Base-by-base conservation (phyloP, 2,113 vertebrate species). In the Elaphurus davidianus region DNA sequence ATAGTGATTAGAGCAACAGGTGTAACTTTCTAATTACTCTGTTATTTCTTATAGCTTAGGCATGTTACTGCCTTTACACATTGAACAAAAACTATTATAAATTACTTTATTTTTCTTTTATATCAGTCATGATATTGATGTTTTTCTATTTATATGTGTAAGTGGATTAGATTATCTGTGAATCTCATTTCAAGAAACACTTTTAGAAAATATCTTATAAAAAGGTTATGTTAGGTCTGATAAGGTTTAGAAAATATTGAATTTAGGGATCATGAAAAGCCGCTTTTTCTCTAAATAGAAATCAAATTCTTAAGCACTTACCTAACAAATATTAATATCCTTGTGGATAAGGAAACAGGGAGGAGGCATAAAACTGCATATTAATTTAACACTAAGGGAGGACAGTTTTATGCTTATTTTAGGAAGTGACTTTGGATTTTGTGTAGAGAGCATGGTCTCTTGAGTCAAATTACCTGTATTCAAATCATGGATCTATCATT, bases 151-250 rank as follows among this genome's bases (percentile, higher is more conserved):
- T 84, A 87, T 57, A 2, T 71, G 16, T 54, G 25, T 84, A 90
- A 16, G 21, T 17, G 27, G 8, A 25, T 81, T 87, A 55, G 30
- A 87, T 54, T 92, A 28, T 84, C 43, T 96, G 40, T 59, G 23
- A 59, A 59, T 59, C 23, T 59, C 23, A 59, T 59, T 59, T 59
- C 57, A 59, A 59, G 21, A 88, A 90, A 92, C n/a, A n/a, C 33
- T 79, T 79, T 87, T 47, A 90, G 50, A 97, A 84, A 90, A 87
- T 87, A 52, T 95, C 64, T 74, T 96, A 43, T 60, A 50, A 43
- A 92, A 95, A 91, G 13, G 14, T 91, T 43, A 12, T 7, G 43
- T 52, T 82, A 28, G 19, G 30, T 50, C 36, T 82, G 59, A 52
- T 3, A 62, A 28, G 16, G 43, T 67, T 95, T 45, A 96, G 30